Conservation (phyloP, 2,888 invertebrate species). For the Euclidia mi region DNA sequence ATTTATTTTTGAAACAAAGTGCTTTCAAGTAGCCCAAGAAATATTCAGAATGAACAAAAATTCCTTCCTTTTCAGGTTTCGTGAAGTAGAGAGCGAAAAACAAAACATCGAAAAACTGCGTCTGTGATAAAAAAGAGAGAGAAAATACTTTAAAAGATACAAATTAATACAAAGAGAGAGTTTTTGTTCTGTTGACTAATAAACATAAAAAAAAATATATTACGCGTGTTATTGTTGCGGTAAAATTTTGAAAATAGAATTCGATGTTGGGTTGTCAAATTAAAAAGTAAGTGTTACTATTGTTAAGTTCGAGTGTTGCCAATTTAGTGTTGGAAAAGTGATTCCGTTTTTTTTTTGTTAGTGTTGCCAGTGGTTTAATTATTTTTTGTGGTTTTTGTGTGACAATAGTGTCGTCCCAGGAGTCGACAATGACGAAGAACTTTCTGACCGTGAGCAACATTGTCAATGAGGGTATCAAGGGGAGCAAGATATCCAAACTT, state of each 20-base stretch:
- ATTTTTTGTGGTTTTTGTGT: constrained; percentile 58
- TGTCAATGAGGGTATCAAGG: constrained; percentile 94
- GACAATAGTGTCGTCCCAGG: constrained; percentile 83
- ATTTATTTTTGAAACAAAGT: constrained; percentile 34
- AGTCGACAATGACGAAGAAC: constrained; percentile 89
- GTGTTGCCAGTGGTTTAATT: constrained; percentile 42
- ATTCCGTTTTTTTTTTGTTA: constrained; percentile 31
- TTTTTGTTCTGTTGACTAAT: constrained; percentile 56
- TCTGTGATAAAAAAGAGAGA: constrained; percentile 79
- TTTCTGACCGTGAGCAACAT: constrained; percentile 90
- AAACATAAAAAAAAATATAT: constrained; percentile 52
- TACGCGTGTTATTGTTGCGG: constrained; percentile 85
- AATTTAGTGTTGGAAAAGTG: constrained; percentile 22
- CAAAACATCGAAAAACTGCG: constrained; percentile 69
- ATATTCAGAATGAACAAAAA: constrained; percentile 30
- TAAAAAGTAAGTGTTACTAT: constrained; percentile 80
- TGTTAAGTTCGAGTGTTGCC: constrained; percentile 45
- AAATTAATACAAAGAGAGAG: constrained; percentile 21
- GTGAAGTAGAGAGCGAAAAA: constrained; percentile 25
- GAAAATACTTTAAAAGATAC: constrained; percentile 55
- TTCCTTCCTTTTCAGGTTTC: constrained; percentile 65
- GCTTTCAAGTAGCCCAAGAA: constrained; percentile 47
- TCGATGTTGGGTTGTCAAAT: constrained; percentile 83
- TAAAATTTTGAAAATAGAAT: constrained; percentile 66
- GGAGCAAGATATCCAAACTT: constrained; percentile 93